Conservation (phyloP, 2,888 invertebrate species). For the Prenolepis imparis region DNA sequence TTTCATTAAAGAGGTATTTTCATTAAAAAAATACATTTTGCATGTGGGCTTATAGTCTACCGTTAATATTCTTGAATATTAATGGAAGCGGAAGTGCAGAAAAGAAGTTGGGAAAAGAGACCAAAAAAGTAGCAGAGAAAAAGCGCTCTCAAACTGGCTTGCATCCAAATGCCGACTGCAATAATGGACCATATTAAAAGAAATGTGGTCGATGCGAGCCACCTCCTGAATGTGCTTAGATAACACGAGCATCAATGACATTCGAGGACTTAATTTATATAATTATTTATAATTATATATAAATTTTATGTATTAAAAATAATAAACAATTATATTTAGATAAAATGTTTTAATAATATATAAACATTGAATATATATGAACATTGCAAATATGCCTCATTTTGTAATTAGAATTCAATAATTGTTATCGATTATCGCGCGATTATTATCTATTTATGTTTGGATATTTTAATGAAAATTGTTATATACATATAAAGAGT, state of each 20-base stretch:
- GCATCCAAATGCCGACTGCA: slow-evolving; percentile 76
- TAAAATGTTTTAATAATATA: not conserved
- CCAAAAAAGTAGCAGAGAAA: not conserved
- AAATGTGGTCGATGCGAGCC: slow-evolving; percentile 52
- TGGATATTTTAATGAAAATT: slow-evolving; percentile 5
- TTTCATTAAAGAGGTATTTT: slow-evolving; percentile 56
- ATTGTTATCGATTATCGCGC: not conserved
- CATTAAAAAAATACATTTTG: slow-evolving; percentile 20
- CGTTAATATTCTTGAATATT: slow-evolving; percentile 49
- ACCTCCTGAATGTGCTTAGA: slow-evolving; percentile 1
- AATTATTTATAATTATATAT: slow-evolving; percentile 17
- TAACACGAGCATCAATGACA: not conserved
- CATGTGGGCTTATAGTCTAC: slow-evolving; percentile 1
- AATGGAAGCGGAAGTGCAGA: not conserved
- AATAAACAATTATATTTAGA: not conserved
- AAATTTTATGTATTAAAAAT: not conserved
- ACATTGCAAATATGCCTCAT: not conserved
- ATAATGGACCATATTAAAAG: slow-evolving; percentile 75
- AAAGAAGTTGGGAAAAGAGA: slow-evolving; percentile 9
- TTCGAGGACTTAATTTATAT: not conserved
- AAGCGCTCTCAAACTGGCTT: slow-evolving; percentile 67
- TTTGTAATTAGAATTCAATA: not conserved
- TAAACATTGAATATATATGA: not conserved
- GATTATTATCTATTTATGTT: not conserved
- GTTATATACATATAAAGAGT: not conserved